Evolutionary conservation across 2,113 vertebrate genomes (phyloP), one percentile per base, ranked within the genome.

Genomic region (Setophaga petechia): DNA sequence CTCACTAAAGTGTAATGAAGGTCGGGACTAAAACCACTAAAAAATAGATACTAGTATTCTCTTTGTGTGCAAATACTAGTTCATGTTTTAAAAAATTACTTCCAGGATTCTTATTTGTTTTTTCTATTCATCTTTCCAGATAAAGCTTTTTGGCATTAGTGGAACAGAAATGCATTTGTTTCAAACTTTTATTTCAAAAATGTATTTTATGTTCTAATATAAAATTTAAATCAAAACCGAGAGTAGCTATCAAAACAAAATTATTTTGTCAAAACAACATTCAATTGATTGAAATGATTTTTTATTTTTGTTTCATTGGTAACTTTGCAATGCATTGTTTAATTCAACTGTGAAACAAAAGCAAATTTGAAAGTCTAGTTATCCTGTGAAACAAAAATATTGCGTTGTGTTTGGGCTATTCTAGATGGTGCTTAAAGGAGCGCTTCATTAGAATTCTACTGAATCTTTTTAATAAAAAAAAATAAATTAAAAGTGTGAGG

Each of bases 221-320:
- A 84, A 94, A 90, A 92, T 86, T 77, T 76, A 94, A 96, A 91
- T 95, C 81, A 94, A 91, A 91, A 57, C 66, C 87, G 87, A 91
- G 92, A 82, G 73, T 87, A 95, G 85, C 62, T 87, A 95, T 97
- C 94, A 95, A 94, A 95, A 94, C 91, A 93, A 84, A 96, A 95
- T 97, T 96, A 95, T 90, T 97, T 94, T 96, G 94, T 95, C 95
- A 97, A 95, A 97, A 95, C 78, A 96, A 73, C 79, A 71, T 71
- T 88, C 39, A 37, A 16, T 83, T 97, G 90, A 95, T 85, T 80
- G 78, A 94, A 91, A 91, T 87, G 16, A 83, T 83, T 93, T 91
- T 88, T 77, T 43, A 41, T 93, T 91, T 94, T 97, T 91, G 78
- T 93, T 96, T 96, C 85, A 47, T 86, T 85, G 75, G 47, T 91